Evolutionary conservation across 2,113 vertebrate species (phyloP).

Genomic region (Eulemur rufifrons): DNA sequence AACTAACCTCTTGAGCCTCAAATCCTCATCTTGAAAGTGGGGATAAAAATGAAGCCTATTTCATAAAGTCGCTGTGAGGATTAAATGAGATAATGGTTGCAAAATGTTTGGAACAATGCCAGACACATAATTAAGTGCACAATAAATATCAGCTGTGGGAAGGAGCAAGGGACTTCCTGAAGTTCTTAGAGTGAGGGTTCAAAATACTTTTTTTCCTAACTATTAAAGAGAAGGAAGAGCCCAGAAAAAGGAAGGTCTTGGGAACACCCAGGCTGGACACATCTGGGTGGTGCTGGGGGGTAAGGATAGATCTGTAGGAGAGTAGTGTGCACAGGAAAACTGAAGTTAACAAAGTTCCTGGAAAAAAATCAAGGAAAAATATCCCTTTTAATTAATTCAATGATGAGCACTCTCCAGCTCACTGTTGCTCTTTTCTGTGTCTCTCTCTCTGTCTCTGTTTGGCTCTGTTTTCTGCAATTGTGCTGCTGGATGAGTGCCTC

Average conservation of each 20-base stretch:
- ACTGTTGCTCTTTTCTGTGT: slow-evolving; percentile 8
- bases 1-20: slow-evolving; percentile 29
- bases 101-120: slow-evolving; percentile 56
- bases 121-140: slow-evolving; percentile 33
- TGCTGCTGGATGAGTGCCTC: not conserved
- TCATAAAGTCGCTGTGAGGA: slow-evolving; percentile 19
- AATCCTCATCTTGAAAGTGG: slow-evolving; percentile 53
- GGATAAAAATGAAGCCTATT: slow-evolving; percentile 40
- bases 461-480: not conserved
- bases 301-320: slow-evolving; percentile 25
- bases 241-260: slow-evolving; percentile 24
- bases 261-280: slow-evolving; percentile 58
- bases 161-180: slow-evolving; percentile 11
- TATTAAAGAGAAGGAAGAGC: not conserved
- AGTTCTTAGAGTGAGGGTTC: slow-evolving; percentile 25
- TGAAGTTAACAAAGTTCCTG: slow-evolving; percentile 9
- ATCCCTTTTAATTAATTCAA: slow-evolving; percentile 36
- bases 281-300: slow-evolving; percentile 39
- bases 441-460: not conserved
- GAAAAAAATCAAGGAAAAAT: slow-evolving; percentile 46
- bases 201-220: not conserved
- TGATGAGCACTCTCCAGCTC: not conserved
- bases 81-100: slow-evolving; percentile 56
- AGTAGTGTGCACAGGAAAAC: not conserved
- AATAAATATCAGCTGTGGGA: slow-evolving; percentile 60